Base-by-base conservation (phyloP, 1,140 invertebrate species). In the Solen grandis region DNA sequence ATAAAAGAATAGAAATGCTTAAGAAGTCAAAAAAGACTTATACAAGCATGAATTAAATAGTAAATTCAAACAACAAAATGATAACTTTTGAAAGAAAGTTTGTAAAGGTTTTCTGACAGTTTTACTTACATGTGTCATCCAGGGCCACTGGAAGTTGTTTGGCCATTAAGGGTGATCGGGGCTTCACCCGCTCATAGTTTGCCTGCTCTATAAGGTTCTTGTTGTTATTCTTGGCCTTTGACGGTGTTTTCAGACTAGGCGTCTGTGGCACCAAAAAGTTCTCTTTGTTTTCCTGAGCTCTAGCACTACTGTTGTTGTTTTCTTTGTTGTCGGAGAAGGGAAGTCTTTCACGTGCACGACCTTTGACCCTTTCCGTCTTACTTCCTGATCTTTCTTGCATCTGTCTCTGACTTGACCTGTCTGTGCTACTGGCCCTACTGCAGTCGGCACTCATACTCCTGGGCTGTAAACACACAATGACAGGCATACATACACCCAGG, bases 261-360 rank as follows among this genome's bases (percentile, higher is more conserved):
- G 88, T 88, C 38, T 85, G 82, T 35, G 92, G 92, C 29, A 91
- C 86, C 19, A 85, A 80, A 83, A 93, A 93, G 74, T 92, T 92
- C 81, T 93, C 91, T 70, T 92, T 91, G 69, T 92, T 87, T 46
- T 78, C 80, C 13, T 83, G 81, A 29, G 46, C 66, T 66, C 66
- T 59, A 31, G 85, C 82, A 57, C 73, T 83, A 74, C 80, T 82
- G 33, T 76, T 60, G 22, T 29, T 29, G 19, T 63, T 79, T 13
- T 78, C 52, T 46, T 83, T 78, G 19, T 63, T 79, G 13, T 78
- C 52, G 10, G 80, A 84, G 68, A 86, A 86, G 25, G 60, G 70
- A 1, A 90, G 81, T 63, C 85, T 85, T 69, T 90, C 87, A 69
- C 87, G 60, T 0, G 87, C 88, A 8, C 85, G 76, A 41, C 84